Evolutionary conservation across 1,140 invertebrate genomes (phyloP), one percentile per base, ranked within the genome.

Genomic region (Chrysoperla carnea): DNA sequence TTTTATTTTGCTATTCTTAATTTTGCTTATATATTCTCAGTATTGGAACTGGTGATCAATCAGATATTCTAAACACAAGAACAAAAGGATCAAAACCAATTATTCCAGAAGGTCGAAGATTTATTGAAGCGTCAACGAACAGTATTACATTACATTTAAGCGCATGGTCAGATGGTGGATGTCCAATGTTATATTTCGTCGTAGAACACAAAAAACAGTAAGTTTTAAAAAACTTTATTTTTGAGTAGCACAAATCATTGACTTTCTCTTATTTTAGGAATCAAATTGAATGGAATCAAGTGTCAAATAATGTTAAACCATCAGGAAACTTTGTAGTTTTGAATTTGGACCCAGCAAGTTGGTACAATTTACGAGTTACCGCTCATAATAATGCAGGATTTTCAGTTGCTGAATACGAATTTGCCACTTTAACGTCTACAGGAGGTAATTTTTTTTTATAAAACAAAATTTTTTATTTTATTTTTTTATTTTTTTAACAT

Each of bases 381-480:
- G 91, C 91, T 14, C 87, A 94, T 62, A 96, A 94, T 57, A 93
- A 93, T 55, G 91, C 90, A 40, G 93, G 91, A 36, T 91, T 90
- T 50, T 87, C 88, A 15, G 86, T 93, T 29, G 85, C 85, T 37
- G 83, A 93, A 73, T 86, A 91, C 55, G 86, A 90, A 67, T 95
- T 95, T 62, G 88, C 87, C 12, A 96, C 93, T 9, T 70, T 96
- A 7, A 94, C 90, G 14, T 76, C 88, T 46, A 87, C 84, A 51
- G 93, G 92, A 76, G 85, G 87, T 92, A 73, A 68, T 48, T 45
- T 29, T 48, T n/a, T 14, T 39, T 17, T 28, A 35, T 28, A 36
- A 40, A 15, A 41, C 29, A 42, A 31, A 43, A 36, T 31, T 37
- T 46, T 45, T 39, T 47, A 33, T 29, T 23, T 35, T 37, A 37